Percentiles rank a stretch among this genome's conserved stretches.
These are phyloP conservation scores for Muntiacus reevesi DNA, from an alignment of 2,113 vertebrate genomes.

Conservation along the genomic window DNA sequence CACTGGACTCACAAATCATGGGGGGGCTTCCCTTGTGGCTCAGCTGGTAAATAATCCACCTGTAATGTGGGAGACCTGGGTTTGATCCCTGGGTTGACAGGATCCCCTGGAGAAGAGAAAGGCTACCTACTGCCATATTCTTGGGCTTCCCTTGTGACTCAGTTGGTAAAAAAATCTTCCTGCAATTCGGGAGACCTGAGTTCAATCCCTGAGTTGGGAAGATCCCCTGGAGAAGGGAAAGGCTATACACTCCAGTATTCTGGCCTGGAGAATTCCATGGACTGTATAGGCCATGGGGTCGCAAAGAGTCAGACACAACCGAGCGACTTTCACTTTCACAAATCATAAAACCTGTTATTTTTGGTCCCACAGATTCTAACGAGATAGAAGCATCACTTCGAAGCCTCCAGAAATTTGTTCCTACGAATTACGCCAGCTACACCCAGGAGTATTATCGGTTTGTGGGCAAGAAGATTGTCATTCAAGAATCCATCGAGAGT, in stretches of 20 bases:
- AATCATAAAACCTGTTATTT: neutral
- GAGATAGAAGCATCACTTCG: constrained; percentile 45
- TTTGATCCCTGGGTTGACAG: neutral
- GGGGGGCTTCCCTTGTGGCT: neutral
- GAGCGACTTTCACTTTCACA: neutral
- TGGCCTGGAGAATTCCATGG: neutral
- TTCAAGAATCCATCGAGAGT: constrained; percentile 85
- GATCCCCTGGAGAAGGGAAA: neutral
- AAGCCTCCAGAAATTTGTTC: constrained; percentile 78
- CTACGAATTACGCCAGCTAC: constrained; percentile 76
- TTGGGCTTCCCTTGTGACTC: neutral
- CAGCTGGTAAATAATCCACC: neutral
- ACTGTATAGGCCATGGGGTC: neutral
- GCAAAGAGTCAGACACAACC: neutral
- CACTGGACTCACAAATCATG: neutral
- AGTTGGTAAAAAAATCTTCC: neutral
- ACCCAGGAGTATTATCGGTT: constrained; percentile 81
- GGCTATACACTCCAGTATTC: neutral
- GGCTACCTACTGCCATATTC: neutral
- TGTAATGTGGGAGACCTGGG: neutral
- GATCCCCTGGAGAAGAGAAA: neutral
- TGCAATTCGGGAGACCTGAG: neutral
- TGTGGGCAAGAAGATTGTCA: constrained; percentile 76
- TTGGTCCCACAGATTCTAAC: constrained; percentile 67
- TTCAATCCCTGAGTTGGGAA: neutral